phyloP scores from a whole-genome alignment of 2,888 invertebrate species.

The Tortricodes alternella region DNA sequence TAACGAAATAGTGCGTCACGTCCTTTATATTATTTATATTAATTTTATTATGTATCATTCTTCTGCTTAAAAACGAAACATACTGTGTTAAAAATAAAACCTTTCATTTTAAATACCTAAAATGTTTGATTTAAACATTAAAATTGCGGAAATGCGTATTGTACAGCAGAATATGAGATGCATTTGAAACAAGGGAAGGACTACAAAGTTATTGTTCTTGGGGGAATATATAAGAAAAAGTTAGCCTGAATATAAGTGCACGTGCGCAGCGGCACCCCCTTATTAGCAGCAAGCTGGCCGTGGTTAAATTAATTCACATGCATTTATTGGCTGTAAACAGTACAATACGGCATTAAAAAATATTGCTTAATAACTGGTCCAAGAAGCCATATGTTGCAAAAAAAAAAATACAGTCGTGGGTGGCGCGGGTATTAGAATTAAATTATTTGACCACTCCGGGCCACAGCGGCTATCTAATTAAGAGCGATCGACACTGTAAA shows the following conservation, averaged over 20 bases:
- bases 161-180: too few relatives aligned
- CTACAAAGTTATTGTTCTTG: too few relatives aligned
- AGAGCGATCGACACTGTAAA: conserved; percentile 55
- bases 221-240: too few relatives aligned
- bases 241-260: background rate
- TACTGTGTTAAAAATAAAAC: too few relatives aligned
- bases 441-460: conserved; percentile 57
- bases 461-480: conserved; percentile 52
- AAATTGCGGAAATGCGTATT: too few relatives aligned
- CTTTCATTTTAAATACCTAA: too few relatives aligned
- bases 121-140: too few relatives aligned
- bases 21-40: too few relatives aligned
- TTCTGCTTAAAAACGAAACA: too few relatives aligned
- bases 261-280: conserved; percentile 5
- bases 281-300: conserved; percentile 3
- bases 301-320: conserved; percentile 16
- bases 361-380: conserved; percentile 52
- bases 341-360: conserved; percentile 39
- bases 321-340: conserved; percentile 45
- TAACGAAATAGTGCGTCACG: too few relatives aligned
- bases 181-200: background rate
- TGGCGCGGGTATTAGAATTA: conserved; percentile 58
- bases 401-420: conserved; percentile 55
- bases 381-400: conserved; percentile 40
- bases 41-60: too few relatives aligned